phyloP scores from a whole-genome alignment of 2,113 vertebrate genomes.

The Podocnemis expansa region DNA sequence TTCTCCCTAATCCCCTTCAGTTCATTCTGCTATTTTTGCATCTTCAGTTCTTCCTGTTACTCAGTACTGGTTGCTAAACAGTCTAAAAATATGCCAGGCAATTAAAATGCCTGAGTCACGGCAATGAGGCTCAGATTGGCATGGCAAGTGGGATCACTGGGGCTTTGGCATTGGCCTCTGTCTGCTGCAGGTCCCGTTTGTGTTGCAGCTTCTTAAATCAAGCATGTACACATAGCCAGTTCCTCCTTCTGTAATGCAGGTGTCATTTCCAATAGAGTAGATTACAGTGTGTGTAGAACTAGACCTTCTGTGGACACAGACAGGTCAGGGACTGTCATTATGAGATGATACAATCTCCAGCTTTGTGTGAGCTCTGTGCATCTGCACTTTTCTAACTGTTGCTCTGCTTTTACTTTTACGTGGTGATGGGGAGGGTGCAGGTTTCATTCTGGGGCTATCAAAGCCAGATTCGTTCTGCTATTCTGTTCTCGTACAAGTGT shows the following conservation, averaged over 20 bases:
- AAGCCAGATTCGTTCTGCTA: not conserved
- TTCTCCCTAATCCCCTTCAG: not conserved
- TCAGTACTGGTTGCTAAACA: not conserved
- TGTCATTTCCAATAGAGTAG: not conserved
- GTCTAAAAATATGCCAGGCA: not conserved
- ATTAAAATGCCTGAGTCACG: not conserved
- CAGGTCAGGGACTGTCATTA: not conserved
- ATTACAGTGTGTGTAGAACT: fast-evolving
- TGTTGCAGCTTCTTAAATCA: not conserved
- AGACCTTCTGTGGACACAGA: not conserved
- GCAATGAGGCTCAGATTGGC: not conserved
- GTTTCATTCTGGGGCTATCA: fast-evolving
- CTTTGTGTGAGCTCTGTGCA: not conserved
- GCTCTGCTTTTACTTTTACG: not conserved
- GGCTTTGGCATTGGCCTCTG: not conserved
- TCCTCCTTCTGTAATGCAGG: fast-evolving
- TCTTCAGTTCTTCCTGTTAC: not conserved
- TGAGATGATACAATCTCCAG: not conserved
- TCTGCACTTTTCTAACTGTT: not conserved
- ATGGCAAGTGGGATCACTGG: not conserved
- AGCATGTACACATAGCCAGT: fast-evolving
- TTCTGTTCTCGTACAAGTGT: not conserved
- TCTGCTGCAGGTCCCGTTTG: not conserved
- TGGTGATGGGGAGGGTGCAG: not conserved
- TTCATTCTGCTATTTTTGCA: not conserved